These are phyloP conservation scores for Melieria picta DNA, from an alignment of 2,888 invertebrate genomes.

Conservation along the genomic window DNA sequence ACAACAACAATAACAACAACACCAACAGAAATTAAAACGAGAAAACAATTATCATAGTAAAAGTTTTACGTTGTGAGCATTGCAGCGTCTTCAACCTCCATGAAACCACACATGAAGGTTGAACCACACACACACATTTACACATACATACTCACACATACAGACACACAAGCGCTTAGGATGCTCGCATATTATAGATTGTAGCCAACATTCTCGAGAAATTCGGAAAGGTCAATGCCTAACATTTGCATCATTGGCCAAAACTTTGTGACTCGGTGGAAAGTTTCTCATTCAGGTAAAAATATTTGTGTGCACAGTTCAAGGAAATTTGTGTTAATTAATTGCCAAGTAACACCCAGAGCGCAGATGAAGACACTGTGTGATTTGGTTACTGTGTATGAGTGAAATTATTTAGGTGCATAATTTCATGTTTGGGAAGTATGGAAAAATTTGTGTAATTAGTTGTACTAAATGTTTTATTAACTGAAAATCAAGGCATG, in stretches of 20 bases:
- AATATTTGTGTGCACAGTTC: too few species aligned
- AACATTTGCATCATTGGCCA: background rate
- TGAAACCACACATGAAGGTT: background rate
- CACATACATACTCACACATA: background rate
- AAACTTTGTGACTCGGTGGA: too few species aligned
- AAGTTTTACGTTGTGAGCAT: background rate
- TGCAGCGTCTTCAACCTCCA: background rate
- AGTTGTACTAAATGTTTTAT: too few species aligned
- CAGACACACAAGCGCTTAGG: background rate
- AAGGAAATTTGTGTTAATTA: too few species aligned
- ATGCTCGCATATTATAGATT: background rate
- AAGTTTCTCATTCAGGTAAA: too few species aligned
- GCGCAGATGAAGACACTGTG: too few species aligned
- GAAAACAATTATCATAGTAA: background rate
- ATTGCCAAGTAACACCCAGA: too few species aligned
- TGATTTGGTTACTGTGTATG: too few species aligned
- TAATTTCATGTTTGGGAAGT: too few species aligned
- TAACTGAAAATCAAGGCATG: too few species aligned
- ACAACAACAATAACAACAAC: background rate
- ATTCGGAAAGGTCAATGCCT: slow-evolving; percentile 11
- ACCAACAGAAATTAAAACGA: background rate
- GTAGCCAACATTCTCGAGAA: slow-evolving; percentile 5
- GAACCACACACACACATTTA: background rate
- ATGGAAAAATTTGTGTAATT: too few species aligned
- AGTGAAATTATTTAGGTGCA: too few species aligned